Percentiles rank a stretch among this genome's conserved stretches.
These are phyloP conservation scores for Hydropsyche betteni DNA, from an alignment of 2,888 invertebrate species.

Conservation along the genomic window DNA sequence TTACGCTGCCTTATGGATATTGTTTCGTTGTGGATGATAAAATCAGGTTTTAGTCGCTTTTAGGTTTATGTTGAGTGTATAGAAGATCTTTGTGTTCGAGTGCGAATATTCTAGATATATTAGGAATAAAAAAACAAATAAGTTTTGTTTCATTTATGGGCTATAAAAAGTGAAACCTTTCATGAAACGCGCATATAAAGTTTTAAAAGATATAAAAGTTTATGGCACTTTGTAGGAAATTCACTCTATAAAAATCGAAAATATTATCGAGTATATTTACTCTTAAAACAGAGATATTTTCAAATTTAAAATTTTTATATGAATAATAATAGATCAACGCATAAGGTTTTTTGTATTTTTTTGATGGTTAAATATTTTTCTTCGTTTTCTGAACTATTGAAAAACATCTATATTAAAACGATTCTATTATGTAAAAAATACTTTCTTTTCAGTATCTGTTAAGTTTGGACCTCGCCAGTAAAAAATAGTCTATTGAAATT, in stretches of 20 bases:
- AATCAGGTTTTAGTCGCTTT: background rate
- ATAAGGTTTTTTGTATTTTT: too few species aligned
- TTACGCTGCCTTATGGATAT: constrained; percentile 13
- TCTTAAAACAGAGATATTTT: background rate
- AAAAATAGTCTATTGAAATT: too few species aligned
- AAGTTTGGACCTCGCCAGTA: too few species aligned
- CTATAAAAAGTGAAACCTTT: constrained; percentile 25
- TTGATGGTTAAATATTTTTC: too few species aligned
- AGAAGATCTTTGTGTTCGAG: background rate
- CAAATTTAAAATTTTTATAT: too few species aligned
- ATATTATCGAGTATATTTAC: background rate
- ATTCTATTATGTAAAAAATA: too few species aligned
- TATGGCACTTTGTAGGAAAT: constrained; percentile 18
- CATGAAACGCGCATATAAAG: constrained; percentile 13
- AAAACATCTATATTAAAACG: too few species aligned
- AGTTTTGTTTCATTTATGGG: constrained; percentile 12
- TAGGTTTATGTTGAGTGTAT: background rate
- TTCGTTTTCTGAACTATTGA: too few species aligned
- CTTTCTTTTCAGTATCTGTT: too few species aligned
- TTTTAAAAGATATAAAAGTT: constrained; percentile 29
- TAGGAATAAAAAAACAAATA: background rate
- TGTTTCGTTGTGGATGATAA: background rate
- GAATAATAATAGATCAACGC: too few species aligned
- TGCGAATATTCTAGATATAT: constrained; percentile 2
- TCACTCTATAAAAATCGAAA: constrained; percentile 20